Percentiles rank a stretch among this genome's conserved stretches.
Conservation (phyloP, 1,140 invertebrate species). For the Camponotus floridanus region DNA sequence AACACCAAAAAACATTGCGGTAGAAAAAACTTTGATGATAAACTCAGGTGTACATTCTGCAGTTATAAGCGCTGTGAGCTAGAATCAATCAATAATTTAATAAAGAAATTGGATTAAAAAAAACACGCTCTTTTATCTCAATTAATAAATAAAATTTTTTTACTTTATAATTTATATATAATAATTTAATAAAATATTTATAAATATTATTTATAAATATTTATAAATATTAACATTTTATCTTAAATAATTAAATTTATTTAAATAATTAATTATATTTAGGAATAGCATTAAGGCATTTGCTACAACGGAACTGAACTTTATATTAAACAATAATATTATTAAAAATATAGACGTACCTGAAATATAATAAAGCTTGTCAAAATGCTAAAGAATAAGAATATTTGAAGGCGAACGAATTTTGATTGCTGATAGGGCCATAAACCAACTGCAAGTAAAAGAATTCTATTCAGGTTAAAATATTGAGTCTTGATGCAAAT, state of each 20-base stretch:
- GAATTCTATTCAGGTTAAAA: background rate
- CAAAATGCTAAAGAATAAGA: background rate
- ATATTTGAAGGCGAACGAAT: background rate
- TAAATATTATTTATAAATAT: background rate
- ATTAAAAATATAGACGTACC: background rate
- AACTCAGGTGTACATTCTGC: background rate
- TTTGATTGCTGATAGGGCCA: background rate
- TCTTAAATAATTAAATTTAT: too few species aligned
- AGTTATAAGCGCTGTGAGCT: background rate
- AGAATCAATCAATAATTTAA: background rate
- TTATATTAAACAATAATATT: background rate
- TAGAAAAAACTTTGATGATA: background rate
- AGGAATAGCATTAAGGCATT: background rate
- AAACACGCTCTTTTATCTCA: background rate
- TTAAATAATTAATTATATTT: background rate
- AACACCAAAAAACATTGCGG: background rate
- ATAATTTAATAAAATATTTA: background rate
- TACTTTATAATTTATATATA: background rate
- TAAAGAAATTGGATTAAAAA: background rate
- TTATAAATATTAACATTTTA: too few species aligned
- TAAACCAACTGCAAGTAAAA: background rate
- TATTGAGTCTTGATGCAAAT: background rate
- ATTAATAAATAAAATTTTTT: background rate
- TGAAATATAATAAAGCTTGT: background rate
- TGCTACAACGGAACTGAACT: background rate